phyloP scores from a whole-genome alignment of 2,797 vertebrate genomes.

The Poecile montanus region DNA sequence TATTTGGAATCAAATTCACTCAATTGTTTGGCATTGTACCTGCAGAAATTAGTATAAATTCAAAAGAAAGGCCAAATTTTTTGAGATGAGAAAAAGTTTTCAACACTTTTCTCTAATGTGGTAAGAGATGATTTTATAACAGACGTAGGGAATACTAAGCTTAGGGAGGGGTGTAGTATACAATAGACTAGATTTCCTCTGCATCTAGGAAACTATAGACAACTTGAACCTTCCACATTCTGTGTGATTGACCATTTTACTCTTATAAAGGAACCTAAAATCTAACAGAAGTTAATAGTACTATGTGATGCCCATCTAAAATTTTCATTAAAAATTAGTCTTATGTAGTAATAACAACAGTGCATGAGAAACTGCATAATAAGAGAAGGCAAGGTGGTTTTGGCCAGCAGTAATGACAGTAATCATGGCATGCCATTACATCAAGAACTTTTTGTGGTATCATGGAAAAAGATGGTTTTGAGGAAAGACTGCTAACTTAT shows the following conservation, averaged over 20 bases:
- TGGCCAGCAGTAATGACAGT: neutral
- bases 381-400: neutral
- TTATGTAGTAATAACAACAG: neutral
- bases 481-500: neutral
- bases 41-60: neutral
- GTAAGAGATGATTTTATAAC: neutral
- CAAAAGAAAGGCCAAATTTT: neutral
- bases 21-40: neutral
- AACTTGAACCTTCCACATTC: neutral
- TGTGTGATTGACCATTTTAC: neutral
- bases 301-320: neutral
- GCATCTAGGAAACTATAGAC: neutral
- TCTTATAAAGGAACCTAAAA: neutral
- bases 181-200: neutral
- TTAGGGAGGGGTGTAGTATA: neutral
- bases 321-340: neutral
- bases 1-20: neutral
- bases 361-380: neutral
- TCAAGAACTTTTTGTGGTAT: neutral
- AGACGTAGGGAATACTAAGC: neutral
- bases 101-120: rapidly evolving
- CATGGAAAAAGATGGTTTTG: neutral
- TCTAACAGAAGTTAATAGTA: neutral
- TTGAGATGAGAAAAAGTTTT: neutral
- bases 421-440: neutral